These are phyloP conservation scores for Sarcophaga caerulescens DNA, from an alignment of 2,888 invertebrate genomes.

Conservation along the genomic window DNA sequence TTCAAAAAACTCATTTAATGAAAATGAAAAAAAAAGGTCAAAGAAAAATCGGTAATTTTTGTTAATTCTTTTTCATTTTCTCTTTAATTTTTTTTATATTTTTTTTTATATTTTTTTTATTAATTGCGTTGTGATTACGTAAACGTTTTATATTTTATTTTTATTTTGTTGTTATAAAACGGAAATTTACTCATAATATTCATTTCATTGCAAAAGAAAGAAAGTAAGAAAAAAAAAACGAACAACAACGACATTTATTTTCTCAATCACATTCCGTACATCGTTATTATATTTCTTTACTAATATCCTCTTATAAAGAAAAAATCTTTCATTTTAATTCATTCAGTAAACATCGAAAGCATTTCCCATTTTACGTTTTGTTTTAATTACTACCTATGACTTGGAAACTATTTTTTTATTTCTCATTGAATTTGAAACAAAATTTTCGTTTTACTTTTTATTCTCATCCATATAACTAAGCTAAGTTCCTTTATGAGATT, in stretches of 20 bases:
- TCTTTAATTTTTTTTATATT: background rate
- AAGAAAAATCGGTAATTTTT: background rate
- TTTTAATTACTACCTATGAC: background rate
- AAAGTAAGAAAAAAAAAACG: too few species aligned
- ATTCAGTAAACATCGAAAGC: background rate
- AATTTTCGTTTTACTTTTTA: conserved; percentile 8
- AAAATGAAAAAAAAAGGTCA: background rate
- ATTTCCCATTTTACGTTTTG: conserved; percentile 2
- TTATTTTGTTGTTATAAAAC: conserved; percentile 17
- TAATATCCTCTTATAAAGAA: conserved; percentile 21
- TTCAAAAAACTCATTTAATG: background rate
- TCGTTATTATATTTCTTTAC: conserved; percentile 22
- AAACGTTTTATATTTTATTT: conserved; percentile 3
- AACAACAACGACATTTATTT: conserved; percentile 15
- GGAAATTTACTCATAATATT: conserved; percentile 18
- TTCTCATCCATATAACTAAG: conserved; percentile 4
- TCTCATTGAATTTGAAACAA: too few species aligned
- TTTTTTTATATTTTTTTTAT: too few species aligned
- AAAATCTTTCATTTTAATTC: background rate
- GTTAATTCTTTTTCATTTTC: background rate
- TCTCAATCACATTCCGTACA: conserved; percentile 60
- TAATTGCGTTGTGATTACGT: conserved; percentile 42
- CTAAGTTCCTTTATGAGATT: background rate
- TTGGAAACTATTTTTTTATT: too few species aligned
- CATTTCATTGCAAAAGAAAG: conserved; percentile 6